Conservation (phyloP, 37 sponge, comb jelly and placozoan genomes). For the Chondrilla cf. caribensis region DNA sequence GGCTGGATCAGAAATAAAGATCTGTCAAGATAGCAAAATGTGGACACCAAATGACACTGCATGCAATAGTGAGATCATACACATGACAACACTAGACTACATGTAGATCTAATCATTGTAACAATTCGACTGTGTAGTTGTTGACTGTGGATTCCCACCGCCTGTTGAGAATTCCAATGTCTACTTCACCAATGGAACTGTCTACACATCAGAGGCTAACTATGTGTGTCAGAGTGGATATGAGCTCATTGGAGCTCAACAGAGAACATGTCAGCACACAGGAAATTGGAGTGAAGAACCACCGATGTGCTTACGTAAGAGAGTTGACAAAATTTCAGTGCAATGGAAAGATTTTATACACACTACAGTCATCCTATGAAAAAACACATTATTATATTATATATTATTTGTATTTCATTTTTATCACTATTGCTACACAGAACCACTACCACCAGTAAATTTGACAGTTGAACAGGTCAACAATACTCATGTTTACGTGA, state of each 20-base stretch:
- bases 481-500: not conserved
- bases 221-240: not conserved
- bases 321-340: too few species aligned
- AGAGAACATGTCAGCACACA: not conserved
- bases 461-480: not conserved
- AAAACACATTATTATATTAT: too few species aligned
- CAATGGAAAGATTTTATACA: too few species aligned
- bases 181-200: not conserved
- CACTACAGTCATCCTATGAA: too few species aligned
- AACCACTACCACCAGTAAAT: conserved; percentile 17
- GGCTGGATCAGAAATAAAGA: not conserved
- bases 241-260: not conserved
- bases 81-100: too few species aligned
- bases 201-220: not conserved
- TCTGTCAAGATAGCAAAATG: not conserved
- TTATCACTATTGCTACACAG: too few species aligned
- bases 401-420: too few species aligned
- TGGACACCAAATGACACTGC: not conserved
- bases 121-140: too few species aligned
- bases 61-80: too few species aligned
- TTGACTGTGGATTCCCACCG: conserved; percentile 16
- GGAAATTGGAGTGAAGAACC: conserved; percentile 3
- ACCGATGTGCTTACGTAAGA: not conserved
- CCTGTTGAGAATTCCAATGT: not conserved
- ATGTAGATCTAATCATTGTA: too few species aligned